A percentile compares a stretch with the other conserved stretches of the same genome.
These are phyloP conservation scores for Indicator maculatus DNA, from an alignment of 2,113 vertebrate genomes.

Conservation along the genomic window DNA sequence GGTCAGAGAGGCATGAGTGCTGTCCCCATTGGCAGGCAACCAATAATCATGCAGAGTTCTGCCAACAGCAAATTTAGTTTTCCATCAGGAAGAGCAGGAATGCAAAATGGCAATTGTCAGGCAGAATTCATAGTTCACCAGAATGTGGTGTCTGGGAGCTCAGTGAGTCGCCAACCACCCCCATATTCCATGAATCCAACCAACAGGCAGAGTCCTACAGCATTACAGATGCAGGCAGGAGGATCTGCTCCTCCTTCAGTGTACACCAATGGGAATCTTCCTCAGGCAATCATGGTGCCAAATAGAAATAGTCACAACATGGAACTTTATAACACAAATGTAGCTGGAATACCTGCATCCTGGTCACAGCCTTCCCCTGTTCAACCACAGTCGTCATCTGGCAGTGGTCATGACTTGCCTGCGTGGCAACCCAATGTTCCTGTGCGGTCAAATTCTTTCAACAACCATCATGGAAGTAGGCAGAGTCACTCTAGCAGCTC, in stretches of 20 bases:
- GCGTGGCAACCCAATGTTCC: slow-evolving; percentile 88
- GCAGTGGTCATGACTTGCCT: slow-evolving; percentile 85
- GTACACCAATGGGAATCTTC: slow-evolving; percentile 87
- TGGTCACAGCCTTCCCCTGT: slow-evolving; percentile 84
- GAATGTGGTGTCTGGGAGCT: slow-evolving; percentile 76
- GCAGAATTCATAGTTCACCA: slow-evolving; percentile 86
- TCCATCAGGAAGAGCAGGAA: slow-evolving; percentile 83
- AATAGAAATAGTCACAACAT: slow-evolving; percentile 93
- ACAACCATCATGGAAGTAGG: slow-evolving; percentile 83
- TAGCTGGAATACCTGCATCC: slow-evolving; percentile 79
- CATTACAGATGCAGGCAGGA: slow-evolving; percentile 86
- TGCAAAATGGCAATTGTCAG: slow-evolving; percentile 86
- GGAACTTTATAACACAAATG: slow-evolving; percentile 86
- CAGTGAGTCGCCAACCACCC: slow-evolving; percentile 85
- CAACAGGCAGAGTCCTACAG: slow-evolving; percentile 89
- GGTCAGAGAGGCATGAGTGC: slow-evolving; percentile 88
- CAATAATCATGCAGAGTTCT: slow-evolving; percentile 94
- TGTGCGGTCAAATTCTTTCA: slow-evolving; percentile 93
- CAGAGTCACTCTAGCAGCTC: slow-evolving; percentile 80
- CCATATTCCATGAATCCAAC: slow-evolving; percentile 87
- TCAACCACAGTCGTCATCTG: slow-evolving; percentile 79
- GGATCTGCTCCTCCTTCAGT: slow-evolving; percentile 82
- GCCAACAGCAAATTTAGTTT: slow-evolving; percentile 89
- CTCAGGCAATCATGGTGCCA: slow-evolving; percentile 86
- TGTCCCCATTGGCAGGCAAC: slow-evolving; percentile 89